These are phyloP conservation scores for Tiliacea aurago DNA, from an alignment of 2,888 invertebrate species.

Conservation along the genomic window DNA sequence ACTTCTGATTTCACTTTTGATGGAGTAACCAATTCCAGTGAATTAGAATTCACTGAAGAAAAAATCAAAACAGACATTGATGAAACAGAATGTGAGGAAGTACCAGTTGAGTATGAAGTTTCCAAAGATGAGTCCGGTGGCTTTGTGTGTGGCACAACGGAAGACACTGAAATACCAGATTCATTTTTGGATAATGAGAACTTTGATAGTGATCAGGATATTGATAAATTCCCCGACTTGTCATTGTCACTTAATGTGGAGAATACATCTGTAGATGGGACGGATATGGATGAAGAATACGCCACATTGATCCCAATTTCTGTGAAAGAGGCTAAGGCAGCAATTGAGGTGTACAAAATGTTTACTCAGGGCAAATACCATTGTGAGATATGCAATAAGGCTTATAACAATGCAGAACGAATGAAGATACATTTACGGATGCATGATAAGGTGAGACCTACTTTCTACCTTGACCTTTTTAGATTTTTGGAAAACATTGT, in stretches of 20 bases:
- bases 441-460: slow-evolving; percentile 79
- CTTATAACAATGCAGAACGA: slow-evolving; percentile 75
- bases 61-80: slow-evolving; percentile 61
- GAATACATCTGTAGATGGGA: slow-evolving; percentile 70
- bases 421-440: slow-evolving; percentile 79
- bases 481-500: no score
- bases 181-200: slow-evolving; percentile 63
- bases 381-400: slow-evolving; percentile 79
- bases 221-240: slow-evolving; percentile 52
- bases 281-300: slow-evolving; percentile 81
- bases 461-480: neutral
- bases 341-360: slow-evolving; percentile 79
- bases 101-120: slow-evolving; percentile 18
- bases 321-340: slow-evolving; percentile 82
- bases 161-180: slow-evolving; percentile 34
- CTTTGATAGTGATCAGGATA: slow-evolving; percentile 54
- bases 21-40: slow-evolving; percentile 55
- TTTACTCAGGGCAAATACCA: slow-evolving; percentile 75
- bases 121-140: slow-evolving; percentile 38
- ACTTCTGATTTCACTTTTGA: slow-evolving; percentile 72
- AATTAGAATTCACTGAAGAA: slow-evolving; percentile 55
- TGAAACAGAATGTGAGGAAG: slow-evolving; percentile 20
- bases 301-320: slow-evolving; percentile 81
- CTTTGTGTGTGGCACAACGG: slow-evolving; percentile 3
- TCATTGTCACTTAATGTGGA: slow-evolving; percentile 41